Evolutionary conservation across 2,888 invertebrate genomes (phyloP).

Genomic region (Pristionchus mayeri): DNA sequence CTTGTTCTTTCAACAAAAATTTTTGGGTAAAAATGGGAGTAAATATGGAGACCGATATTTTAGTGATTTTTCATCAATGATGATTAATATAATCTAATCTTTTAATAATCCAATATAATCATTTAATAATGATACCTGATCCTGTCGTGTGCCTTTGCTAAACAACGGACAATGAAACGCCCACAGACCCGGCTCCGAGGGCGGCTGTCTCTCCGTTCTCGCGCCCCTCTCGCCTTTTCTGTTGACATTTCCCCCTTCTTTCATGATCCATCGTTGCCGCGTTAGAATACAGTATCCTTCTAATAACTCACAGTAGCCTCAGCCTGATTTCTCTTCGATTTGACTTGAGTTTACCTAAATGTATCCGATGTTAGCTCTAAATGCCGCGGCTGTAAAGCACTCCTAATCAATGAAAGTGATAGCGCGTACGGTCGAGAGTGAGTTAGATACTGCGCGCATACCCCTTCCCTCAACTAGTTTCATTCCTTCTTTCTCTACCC

Average conservation of each 20-base stretch:
- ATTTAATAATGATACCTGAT: background rate
- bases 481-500: conserved; percentile 36
- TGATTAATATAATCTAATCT: too few relatives aligned
- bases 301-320: background rate
- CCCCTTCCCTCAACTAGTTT: conserved; percentile 33
- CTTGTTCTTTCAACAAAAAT: too few relatives aligned
- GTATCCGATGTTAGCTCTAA: background rate
- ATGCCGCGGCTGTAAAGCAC: conserved; percentile 36
- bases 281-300: background rate
- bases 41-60: too few relatives aligned
- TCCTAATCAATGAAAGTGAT: conserved; percentile 45
- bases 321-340: background rate
- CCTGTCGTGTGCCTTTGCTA: background rate
- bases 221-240: conserved; percentile 27
- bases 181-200: background rate
- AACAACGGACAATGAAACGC: background rate
- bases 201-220: conserved; percentile 17
- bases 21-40: too few relatives aligned
- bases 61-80: too few relatives aligned
- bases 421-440: conserved; percentile 33
- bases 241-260: conserved; percentile 31
- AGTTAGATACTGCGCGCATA: conserved; percentile 32
- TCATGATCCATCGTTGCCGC: conserved; percentile 10
- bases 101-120: too few relatives aligned
- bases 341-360: background rate